Evolutionary conservation across 2,797 vertebrate species (phyloP).

Genomic region (Amblyopsis hoosieri): DNA sequence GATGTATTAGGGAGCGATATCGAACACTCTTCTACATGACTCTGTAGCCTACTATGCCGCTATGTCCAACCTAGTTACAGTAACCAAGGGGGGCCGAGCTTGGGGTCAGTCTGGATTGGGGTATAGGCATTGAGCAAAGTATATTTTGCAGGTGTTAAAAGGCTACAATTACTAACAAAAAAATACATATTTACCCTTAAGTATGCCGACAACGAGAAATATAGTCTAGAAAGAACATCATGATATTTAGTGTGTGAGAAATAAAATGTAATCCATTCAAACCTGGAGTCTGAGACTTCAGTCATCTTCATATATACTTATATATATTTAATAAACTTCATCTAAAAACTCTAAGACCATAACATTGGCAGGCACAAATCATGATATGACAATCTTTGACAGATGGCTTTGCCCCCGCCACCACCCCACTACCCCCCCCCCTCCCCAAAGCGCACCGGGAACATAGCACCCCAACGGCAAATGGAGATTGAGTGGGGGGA

Average conservation of each 20-base stretch:
- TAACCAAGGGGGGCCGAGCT: too few species aligned
- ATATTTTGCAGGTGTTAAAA: slow-evolving; percentile 15
- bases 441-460: slow-evolving; percentile 41
- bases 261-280: slow-evolving; percentile 41
- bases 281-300: slow-evolving; percentile 77
- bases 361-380: slow-evolving; percentile 69
- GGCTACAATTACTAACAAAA: slow-evolving; percentile 27
- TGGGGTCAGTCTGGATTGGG: neutral
- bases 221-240: slow-evolving; percentile 43
- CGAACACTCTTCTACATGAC: too few species aligned
- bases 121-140: slow-evolving; percentile 36
- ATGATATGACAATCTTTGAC: slow-evolving; percentile 69
- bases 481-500: slow-evolving; percentile 32
- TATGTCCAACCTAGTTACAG: too few species aligned
- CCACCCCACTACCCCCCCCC: slow-evolving; percentile 4
- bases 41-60: too few species aligned
- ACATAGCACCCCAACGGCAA: slow-evolving; percentile 54
- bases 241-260: slow-evolving; percentile 42
- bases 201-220: slow-evolving; percentile 38
- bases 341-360: slow-evolving; percentile 72
- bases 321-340: slow-evolving; percentile 73
- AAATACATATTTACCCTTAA: slow-evolving; percentile 39
- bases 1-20: too few species aligned
- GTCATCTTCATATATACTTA: slow-evolving; percentile 72
- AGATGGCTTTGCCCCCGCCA: slow-evolving; percentile 64